Percentiles rank a stretch among this genome's conserved stretches.
These are phyloP conservation scores for Tauraco erythrolophus DNA, from an alignment of 2,113 vertebrate genomes.

Conservation along the genomic window DNA sequence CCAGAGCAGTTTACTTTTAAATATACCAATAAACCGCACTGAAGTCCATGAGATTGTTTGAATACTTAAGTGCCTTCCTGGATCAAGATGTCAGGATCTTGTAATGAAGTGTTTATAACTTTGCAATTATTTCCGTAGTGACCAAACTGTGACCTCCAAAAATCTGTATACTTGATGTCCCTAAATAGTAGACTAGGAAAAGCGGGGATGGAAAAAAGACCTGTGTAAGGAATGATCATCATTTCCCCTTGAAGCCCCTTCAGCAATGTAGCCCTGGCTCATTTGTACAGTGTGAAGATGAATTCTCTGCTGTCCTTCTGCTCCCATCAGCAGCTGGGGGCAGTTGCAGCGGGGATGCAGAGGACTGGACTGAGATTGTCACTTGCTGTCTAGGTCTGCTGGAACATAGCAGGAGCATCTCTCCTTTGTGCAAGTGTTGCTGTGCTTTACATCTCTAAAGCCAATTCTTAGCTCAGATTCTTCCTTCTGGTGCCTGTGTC, in stretches of 20 bases:
- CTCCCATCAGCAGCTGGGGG: neutral
- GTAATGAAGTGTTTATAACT: neutral
- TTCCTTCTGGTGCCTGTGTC: neutral
- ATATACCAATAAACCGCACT: neutral
- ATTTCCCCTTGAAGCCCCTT: neutral
- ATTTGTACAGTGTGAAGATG: neutral
- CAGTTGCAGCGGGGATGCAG: neutral
- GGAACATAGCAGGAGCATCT: neutral
- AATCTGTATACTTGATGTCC: neutral
- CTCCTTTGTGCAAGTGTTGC: neutral
- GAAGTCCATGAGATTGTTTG: neutral
- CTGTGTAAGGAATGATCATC: neutral
- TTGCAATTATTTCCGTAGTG: neutral
- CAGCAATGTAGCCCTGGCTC: neutral
- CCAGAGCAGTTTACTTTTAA: conserved; percentile 23
- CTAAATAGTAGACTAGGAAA: neutral
- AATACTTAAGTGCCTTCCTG: neutral
- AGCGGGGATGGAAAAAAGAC: neutral
- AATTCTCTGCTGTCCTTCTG: neutral
- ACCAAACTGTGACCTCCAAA: neutral
- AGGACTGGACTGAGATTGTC: neutral
- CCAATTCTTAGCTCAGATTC: neutral
- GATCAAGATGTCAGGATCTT: neutral
- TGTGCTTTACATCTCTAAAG: neutral
- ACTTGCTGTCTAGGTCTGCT: neutral